Base-by-base conservation (phyloP, 1,140 invertebrate species). In the Euschistus heros region DNA sequence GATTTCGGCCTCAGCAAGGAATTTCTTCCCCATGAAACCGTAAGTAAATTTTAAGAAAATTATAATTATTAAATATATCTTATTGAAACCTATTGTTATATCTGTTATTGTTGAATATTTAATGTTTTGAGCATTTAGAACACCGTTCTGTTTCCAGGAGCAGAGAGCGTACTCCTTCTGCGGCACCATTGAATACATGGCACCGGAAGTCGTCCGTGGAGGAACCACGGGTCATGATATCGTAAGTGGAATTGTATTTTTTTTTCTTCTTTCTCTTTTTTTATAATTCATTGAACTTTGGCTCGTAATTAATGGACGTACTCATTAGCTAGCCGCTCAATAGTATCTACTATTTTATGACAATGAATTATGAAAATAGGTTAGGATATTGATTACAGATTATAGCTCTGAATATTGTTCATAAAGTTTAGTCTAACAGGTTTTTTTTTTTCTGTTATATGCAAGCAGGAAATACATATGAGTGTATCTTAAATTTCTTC, bases 151-250 rank as follows among this genome's bases (percentile, higher is more conserved):
- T 69, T 68, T 71, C 13, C 61, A 84, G 74, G 81, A 87, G 70
- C 84, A 85, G 71, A 80, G 93, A 70, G 90, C 96, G 0, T 96
- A 94, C 78, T 97, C 94, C 20, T 98, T 97, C 78, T 98, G 96
- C 77, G 96, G 96, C 22, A 98, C 95, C 54, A 92, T 98, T 68
- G 95, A 98, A 74, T 94, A 94, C 73, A 95, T 94, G 92, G 91
- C 92, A 3, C 93, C 93, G 0, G 93, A 96, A 77, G 88, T 96
- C 17, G 89, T 96, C 33, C 79, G 85, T 68, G 88, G 88, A 57
- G 86, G 87, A 63, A 83, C 82, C 50, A 82, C 84, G 62, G 92
- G 92, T 33, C 92, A 96, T 76, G 89, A 94, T 83, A 87, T 90
- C 74, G 89, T 91, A 76, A 89, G 86, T 86, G 68, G n/a, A 46